These are phyloP conservation scores for Megaleporinus macrocephalus DNA, from an alignment of 2,113 vertebrate species.

Conservation along the genomic window DNA sequence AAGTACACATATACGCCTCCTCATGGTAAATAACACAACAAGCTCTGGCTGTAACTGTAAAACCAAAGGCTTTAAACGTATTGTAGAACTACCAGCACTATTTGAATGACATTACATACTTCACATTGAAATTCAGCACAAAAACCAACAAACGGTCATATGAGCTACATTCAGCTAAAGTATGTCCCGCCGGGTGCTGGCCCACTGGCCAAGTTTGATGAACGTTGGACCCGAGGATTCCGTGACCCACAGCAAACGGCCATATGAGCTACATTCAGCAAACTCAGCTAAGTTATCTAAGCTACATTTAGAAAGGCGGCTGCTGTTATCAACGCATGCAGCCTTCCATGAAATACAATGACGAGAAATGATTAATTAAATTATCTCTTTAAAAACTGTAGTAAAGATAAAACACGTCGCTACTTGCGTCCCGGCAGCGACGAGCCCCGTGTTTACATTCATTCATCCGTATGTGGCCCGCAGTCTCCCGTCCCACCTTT, in stretches of 20 bases:
- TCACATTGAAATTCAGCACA: too few relatives aligned
- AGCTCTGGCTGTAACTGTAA: neutral
- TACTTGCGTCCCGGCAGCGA: neutral
- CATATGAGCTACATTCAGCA: too few relatives aligned
- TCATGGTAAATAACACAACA: neutral
- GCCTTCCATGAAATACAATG: neutral
- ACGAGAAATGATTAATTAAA: neutral
- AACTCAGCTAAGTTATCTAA: too few relatives aligned
- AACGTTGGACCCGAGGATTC: too few relatives aligned
- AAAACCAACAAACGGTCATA: too few relatives aligned
- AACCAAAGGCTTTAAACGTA: neutral
- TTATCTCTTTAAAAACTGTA: neutral
- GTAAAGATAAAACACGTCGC: neutral
- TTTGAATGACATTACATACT: neutral
- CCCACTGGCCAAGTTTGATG: too few relatives aligned
- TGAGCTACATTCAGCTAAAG: too few relatives aligned
- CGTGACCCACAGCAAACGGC: too few relatives aligned
- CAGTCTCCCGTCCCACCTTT: neutral
- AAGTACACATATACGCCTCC: neutral
- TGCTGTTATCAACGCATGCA: neutral
- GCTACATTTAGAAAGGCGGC: neutral
- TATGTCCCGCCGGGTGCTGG: too few relatives aligned
- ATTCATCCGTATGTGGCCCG: conserved; percentile 39
- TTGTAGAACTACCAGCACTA: too few relatives aligned
- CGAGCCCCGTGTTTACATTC: neutral